Evolutionary conservation across 1,140 invertebrate genomes (phyloP).

Genomic region (Copidosoma floridanum): DNA sequence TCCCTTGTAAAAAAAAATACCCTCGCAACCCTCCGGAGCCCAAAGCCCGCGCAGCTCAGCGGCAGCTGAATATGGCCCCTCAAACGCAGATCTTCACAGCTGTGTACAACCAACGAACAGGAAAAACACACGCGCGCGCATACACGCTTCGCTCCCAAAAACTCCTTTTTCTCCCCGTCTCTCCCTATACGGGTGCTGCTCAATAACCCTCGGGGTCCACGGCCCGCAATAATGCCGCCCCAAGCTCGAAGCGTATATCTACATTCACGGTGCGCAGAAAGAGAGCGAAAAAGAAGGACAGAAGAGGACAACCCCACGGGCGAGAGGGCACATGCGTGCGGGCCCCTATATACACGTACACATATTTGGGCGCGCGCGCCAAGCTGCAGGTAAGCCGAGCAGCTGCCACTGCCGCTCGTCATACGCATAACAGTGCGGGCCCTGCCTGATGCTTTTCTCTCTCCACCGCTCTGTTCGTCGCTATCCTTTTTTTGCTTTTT

Average conservation of each 20-base stretch:
- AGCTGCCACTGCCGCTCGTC: constrained; percentile 34
- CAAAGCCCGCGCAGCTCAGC: too few species aligned
- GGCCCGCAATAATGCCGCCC: background rate
- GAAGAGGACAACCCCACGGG: background rate
- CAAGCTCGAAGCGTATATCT: background rate
- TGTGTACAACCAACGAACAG: too few species aligned
- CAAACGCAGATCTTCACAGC: too few species aligned
- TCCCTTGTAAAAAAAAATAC: too few species aligned
- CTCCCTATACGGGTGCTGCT: background rate
- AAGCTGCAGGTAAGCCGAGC: constrained; percentile 30
- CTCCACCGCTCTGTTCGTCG: constrained; percentile 49
- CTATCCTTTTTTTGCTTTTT: too few species aligned
- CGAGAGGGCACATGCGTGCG: background rate
- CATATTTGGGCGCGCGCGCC: background rate
- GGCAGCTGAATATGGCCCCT: background rate
- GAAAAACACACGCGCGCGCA: too few species aligned
- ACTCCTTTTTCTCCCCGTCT: background rate
- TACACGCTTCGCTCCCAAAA: background rate
- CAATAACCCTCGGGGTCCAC: too few species aligned
- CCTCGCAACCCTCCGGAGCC: too few species aligned
- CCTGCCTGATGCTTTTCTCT: constrained; percentile 6
- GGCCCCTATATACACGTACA: too few species aligned
- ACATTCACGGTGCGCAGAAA: too few species aligned
- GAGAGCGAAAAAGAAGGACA: background rate
- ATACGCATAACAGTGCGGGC: too few species aligned